Conservation (phyloP, 2,888 invertebrate genomes). For the Tiliacea citrago region DNA sequence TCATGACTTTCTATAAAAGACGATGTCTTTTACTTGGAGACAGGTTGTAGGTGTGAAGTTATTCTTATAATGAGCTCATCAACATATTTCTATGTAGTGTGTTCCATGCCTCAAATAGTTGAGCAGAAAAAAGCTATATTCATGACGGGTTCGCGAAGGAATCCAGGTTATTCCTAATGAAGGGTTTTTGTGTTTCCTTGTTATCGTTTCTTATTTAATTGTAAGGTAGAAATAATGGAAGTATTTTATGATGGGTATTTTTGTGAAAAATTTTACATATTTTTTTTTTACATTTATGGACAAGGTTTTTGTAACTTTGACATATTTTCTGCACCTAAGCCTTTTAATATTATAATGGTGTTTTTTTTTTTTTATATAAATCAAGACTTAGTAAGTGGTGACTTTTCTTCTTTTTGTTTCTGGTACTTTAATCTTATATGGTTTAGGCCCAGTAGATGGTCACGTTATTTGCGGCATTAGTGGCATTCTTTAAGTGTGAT, state of each 20-base stretch:
- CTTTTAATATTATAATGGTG: not conserved
- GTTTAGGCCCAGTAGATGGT: not conserved
- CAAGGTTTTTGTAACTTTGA: not conserved
- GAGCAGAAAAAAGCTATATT: slow-evolving; percentile 47
- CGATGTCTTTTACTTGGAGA: slow-evolving; percentile 29
- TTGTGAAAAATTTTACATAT: not conserved
- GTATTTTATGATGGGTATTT: slow-evolving; percentile 8
- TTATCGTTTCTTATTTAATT: slow-evolving; percentile 42
- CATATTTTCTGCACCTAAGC: not conserved
- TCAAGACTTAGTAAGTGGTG: not conserved
- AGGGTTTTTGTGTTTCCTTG: slow-evolving; percentile 23
- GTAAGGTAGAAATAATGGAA: slow-evolving; percentile 14
- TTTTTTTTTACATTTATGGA: slow-evolving; percentile 1
- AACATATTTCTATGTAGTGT: slow-evolving; percentile 56
- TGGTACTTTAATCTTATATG: not conserved
- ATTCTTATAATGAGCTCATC: slow-evolving; percentile 65
- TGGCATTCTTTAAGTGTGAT: not conserved
- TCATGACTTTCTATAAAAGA: slow-evolving; percentile 47
- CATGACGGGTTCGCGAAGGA: slow-evolving; percentile 29
- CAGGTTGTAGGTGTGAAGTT: slow-evolving; percentile 58
- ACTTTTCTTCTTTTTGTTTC: not conserved
- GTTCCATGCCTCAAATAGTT: slow-evolving; percentile 39
- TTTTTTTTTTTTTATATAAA: not conserved
- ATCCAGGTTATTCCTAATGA: slow-evolving; percentile 51
- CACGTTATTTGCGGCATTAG: not conserved